Evolutionary conservation across 2,888 invertebrate genomes (phyloP).

Genomic region (Seira musarum): DNA sequence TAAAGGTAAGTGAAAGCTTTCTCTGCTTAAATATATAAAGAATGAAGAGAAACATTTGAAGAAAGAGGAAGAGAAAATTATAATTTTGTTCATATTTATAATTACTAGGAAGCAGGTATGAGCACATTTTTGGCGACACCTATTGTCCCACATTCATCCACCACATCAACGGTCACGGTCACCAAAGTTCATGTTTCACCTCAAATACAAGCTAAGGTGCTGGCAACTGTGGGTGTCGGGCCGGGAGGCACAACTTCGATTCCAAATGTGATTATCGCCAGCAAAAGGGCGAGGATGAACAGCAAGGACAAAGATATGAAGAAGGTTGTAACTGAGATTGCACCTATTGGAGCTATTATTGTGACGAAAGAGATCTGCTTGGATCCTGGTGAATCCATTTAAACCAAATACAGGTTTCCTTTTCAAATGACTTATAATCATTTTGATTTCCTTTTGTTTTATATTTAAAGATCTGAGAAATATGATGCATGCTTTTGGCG

Average conservation of each 20-base stretch:
- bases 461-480: conserved; percentile 84
- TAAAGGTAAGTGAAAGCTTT: no score
- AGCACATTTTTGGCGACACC: no score
- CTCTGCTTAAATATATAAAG: no score
- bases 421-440: no score
- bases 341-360: not conserved
- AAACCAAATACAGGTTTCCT: no score
- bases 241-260: not conserved
- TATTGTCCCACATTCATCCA: conserved; percentile 19
- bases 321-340: conserved; percentile 15
- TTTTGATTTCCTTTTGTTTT: no score
- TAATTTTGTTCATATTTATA: no score
- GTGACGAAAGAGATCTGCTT: conserved; percentile 43
- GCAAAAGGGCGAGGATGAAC: conserved; percentile 30
- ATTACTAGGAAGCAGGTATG: no score
- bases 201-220: not conserved
- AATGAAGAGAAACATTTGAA: no score
- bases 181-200: conserved; percentile 36
- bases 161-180: conserved; percentile 35
- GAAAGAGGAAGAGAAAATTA: no score
- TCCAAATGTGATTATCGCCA: conserved; percentile 47
- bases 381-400: conserved; percentile 32
- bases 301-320: conserved; percentile 50
- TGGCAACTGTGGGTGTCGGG: not conserved
- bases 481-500: conserved; percentile 96